A percentile compares a stretch with the other conserved stretches of the same genome.
phyloP scores from a whole-genome alignment of 2,888 invertebrate species.

The Drosophila suboccidentalis region DNA sequence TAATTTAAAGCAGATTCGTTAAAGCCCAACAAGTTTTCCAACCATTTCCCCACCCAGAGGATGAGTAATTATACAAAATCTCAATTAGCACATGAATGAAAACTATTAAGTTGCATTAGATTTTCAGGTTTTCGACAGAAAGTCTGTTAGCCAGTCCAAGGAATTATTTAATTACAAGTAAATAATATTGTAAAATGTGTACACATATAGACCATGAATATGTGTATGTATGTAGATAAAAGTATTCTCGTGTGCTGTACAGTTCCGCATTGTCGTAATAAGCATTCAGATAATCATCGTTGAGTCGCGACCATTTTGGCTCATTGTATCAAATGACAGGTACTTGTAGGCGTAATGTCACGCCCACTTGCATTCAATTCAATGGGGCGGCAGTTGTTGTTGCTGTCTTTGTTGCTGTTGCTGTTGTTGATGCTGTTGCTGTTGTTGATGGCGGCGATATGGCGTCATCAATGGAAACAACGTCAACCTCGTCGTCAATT shows the following conservation, averaged over 20 bases:
- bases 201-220: background rate
- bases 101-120: too few species aligned
- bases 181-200: background rate
- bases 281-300: slow-evolving; percentile 43
- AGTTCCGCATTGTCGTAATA: slow-evolving; percentile 20
- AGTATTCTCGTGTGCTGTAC: background rate
- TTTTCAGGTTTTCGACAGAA: too few species aligned
- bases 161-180: background rate
- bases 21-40: too few species aligned
- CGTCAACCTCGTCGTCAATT: slow-evolving; percentile 32
- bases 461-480: slow-evolving; percentile 40
- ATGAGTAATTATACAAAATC: too few species aligned
- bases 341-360: slow-evolving; percentile 26
- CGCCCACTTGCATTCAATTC: slow-evolving; percentile 33
- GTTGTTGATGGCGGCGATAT: slow-evolving; percentile 33
- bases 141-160: background rate
- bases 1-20: too few species aligned
- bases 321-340: slow-evolving; percentile 51
- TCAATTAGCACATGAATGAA: too few species aligned
- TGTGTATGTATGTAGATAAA: background rate
- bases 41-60: too few species aligned
- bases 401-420: background rate
- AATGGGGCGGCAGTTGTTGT: slow-evolving; percentile 14
- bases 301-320: slow-evolving; percentile 44
- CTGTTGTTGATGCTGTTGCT: slow-evolving; percentile 4